Conservation (phyloP, 1,140 invertebrate genomes). For the Danaus melanippus region DNA sequence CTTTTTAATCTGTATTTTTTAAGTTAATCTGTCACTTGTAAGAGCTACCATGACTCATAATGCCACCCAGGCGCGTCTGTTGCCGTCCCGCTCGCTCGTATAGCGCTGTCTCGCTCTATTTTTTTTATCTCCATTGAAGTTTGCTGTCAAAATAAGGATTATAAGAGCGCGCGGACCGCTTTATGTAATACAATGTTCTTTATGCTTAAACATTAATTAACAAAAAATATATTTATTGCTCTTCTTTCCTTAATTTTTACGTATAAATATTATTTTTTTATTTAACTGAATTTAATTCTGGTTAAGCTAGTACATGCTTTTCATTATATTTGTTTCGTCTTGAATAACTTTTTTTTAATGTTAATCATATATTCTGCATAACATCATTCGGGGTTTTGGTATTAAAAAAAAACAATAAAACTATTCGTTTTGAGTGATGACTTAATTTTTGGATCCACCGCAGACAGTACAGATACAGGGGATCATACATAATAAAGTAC, state of each 20-base stretch:
- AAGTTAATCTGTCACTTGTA: slow-evolving; percentile 29
- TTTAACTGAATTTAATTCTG: no score
- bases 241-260: no score
- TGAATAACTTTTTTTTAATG: not conserved
- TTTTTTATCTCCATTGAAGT: slow-evolving; percentile 62
- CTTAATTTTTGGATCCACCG: slow-evolving; percentile 67
- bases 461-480: slow-evolving; percentile 31
- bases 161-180: slow-evolving; percentile 62
- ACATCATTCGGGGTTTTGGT: slow-evolving; percentile 31
- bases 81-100: slow-evolving; percentile 30
- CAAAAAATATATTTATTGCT: no score
- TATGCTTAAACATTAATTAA: no score
- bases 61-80: slow-evolving; percentile 50
- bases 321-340: not conserved
- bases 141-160: slow-evolving; percentile 71
- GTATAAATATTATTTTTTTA: no score
- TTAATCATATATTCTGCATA: slow-evolving; percentile 26
- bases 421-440: slow-evolving; percentile 58
- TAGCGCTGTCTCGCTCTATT: slow-evolving; percentile 29
- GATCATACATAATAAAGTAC: not conserved
- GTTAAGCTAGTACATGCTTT: not conserved
- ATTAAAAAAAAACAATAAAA: slow-evolving; percentile 53
- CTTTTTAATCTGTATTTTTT: not conserved
- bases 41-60: slow-evolving; percentile 28
- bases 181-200: slow-evolving; percentile 34